phyloP scores from a whole-genome alignment of 1,140 invertebrate species.

The Tachypleus tridentatus region DNA sequence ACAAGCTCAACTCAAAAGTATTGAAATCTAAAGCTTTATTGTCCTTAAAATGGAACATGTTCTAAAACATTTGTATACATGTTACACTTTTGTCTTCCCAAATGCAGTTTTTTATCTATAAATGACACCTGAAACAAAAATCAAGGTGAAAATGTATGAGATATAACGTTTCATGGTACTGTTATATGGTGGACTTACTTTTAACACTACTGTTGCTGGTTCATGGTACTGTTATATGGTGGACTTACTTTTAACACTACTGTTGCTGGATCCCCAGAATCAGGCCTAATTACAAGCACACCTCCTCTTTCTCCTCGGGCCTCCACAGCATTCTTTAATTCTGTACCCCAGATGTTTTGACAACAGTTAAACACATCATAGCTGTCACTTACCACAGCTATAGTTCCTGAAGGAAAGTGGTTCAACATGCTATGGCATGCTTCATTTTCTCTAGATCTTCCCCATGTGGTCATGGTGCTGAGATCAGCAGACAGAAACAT shows the following conservation, averaged over 20 bases:
- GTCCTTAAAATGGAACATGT: no score
- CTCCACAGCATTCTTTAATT: conserved; percentile 33
- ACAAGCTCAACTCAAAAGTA: no score
- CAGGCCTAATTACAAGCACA: conserved; percentile 37
- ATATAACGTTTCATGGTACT: conserved; percentile 7
- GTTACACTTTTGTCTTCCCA: no score
- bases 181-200: conserved; percentile 38
- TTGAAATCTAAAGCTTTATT: no score
- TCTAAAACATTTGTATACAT: no score
- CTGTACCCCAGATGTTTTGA: conserved; percentile 36
- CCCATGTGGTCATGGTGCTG: conserved; percentile 42
- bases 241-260: conserved; percentile 37
- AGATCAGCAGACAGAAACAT: conserved; percentile 10
- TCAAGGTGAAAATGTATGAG: no score
- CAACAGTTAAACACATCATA: conserved; percentile 41
- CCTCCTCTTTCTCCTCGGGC: conserved; percentile 28
- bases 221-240: conserved; percentile 29
- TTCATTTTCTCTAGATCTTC: conserved; percentile 19
- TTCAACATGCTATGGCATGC: conserved; percentile 39
- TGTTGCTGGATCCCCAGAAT: conserved; percentile 37
- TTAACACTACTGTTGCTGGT: conserved; percentile 33
- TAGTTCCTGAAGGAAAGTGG: conserved; percentile 33
- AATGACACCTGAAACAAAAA: no score
- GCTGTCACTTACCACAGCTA: conserved; percentile 39
- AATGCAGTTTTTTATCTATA: no score